Conservation (phyloP, 1,140 invertebrate species). For the Calliphora vicina region DNA sequence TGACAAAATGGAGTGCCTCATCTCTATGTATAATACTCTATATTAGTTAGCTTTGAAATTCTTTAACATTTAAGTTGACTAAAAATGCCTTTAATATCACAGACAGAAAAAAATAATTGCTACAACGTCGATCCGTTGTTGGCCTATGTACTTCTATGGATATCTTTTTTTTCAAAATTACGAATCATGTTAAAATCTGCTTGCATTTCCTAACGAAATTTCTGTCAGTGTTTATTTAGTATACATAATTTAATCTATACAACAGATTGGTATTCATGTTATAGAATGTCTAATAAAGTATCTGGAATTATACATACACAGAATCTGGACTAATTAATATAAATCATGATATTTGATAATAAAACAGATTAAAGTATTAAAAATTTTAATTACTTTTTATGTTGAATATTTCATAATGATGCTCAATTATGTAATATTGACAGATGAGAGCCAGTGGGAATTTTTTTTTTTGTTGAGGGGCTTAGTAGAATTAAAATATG, state of each 20-base stretch:
- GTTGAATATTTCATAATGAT: background rate
- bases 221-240: background rate
- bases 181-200: too few relatives aligned
- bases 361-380: conserved; percentile 1
- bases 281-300: background rate
- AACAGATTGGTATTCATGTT: background rate
- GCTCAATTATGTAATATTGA: background rate
- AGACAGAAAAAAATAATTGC: too few relatives aligned
- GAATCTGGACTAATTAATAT: background rate
- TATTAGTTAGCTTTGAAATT: too few relatives aligned
- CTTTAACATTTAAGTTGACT: too few relatives aligned
- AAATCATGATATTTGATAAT: conserved; percentile 2
- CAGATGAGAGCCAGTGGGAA: background rate
- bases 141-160: too few relatives aligned
- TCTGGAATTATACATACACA: background rate
- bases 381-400: background rate
- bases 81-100: too few relatives aligned
- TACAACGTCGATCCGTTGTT: too few relatives aligned
- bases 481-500: too few relatives aligned
- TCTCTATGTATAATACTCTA: too few relatives aligned
- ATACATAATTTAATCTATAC: background rate
- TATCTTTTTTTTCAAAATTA: too few relatives aligned
- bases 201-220: background rate
- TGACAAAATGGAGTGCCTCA: too few relatives aligned
- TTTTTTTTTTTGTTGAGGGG: background rate